Evolutionary conservation across 2,113 vertebrate species (phyloP).

Genomic region (Alaudala cheleensis): DNA sequence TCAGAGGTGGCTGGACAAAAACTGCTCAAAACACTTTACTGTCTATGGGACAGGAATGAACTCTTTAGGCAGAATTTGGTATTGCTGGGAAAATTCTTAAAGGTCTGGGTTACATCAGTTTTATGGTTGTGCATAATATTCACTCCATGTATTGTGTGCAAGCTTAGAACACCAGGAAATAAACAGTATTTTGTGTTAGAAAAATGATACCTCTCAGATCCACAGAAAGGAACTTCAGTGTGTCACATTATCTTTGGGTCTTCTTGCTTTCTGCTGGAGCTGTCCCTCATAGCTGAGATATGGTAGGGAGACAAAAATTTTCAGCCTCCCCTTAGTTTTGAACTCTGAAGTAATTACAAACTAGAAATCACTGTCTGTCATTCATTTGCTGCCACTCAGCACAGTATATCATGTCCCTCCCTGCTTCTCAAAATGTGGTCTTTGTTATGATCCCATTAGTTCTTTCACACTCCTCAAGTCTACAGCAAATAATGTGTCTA

Average conservation of each 20-base stretch:
- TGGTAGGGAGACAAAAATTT: background rate
- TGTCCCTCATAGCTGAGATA: background rate
- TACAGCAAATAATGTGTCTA: background rate
- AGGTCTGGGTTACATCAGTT: background rate
- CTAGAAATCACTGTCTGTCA: background rate
- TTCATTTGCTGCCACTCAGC: background rate
- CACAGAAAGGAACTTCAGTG: background rate
- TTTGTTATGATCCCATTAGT: background rate
- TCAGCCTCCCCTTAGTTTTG: background rate
- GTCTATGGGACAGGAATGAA: background rate
- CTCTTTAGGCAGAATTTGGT: background rate
- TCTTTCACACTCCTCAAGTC: background rate
- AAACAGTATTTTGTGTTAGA: background rate
- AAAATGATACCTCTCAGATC: background rate
- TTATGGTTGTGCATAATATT: background rate
- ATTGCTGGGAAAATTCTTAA: background rate
- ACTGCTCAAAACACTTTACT: background rate
- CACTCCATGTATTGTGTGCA: fast-evolving
- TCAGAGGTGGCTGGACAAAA: background rate
- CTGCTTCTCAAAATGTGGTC: background rate
- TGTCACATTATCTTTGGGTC: background rate
- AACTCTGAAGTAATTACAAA: background rate
- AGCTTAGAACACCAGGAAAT: background rate
- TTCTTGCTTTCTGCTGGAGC: background rate
- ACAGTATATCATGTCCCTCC: background rate